Base-by-base conservation (phyloP, 2,113 vertebrate species). In the Garra rufa region DNA sequence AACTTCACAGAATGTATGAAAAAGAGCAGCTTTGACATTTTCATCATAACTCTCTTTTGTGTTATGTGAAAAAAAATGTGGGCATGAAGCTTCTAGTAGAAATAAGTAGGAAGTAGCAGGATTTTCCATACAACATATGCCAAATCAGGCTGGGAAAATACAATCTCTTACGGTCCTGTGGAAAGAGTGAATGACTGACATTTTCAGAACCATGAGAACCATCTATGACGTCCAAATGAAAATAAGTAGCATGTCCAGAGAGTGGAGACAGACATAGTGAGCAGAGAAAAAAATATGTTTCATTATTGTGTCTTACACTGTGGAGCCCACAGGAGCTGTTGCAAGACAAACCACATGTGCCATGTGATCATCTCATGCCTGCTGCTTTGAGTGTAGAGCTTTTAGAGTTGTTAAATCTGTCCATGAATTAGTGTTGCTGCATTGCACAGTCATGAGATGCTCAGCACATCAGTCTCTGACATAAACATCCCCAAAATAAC, bases 121-220 rank as follows among this genome's bases (percentile, higher is more conserved):
- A 57, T 55, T 78, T 80, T 83, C n/a, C 14, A 44, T 14, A 17
- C 10, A 76, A 21, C 1, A 24, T n/a, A 50, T 19, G 9, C 17
- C 38, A 46, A 63, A 46, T 44, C 38, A 30, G 78, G 46, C 78
- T 61, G 15, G 28, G 59, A 71, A 67, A 48, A 52, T 50, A 38
- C 17, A 3, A 4, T 30, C 14, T 30, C 61, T 65, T 80, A 34
- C 43, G 48, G 34, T 71, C 4, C 21, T 43, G 67, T 30, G 46
- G 73, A 85, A 85, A 50, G 17, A 46, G 9, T 63, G 74, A 69
- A 76, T 78, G 50, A 70, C 34, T 41, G 9, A 21, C 34, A 41
- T 70, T n/a, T 41, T 13, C 17, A 70, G n/a, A 70, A 41, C 34
- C 34, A 34, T 11, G 19, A 69, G 34, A 69, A 69, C 19, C 9